These are phyloP conservation scores for Andrena camellia DNA, from an alignment of 2,888 invertebrate species.

Conservation along the genomic window DNA sequence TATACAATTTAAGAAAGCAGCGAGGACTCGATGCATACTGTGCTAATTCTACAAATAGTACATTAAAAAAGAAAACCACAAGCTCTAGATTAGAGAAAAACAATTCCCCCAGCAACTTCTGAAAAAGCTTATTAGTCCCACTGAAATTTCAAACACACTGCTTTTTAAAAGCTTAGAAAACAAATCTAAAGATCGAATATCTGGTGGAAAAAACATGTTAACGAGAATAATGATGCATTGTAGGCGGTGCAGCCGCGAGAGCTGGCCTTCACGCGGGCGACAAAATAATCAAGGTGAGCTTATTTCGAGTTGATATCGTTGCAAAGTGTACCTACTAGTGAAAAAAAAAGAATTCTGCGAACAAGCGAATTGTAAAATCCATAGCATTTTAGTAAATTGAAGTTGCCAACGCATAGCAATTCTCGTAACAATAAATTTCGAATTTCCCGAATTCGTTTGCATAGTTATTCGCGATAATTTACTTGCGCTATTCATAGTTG, in stretches of 20 bases:
- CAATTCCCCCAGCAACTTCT: too few species aligned
- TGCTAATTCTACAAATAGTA: too few species aligned
- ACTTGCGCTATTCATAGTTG: constrained; percentile 40
- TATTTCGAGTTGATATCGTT: constrained; percentile 50
- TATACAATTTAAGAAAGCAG: not conserved
- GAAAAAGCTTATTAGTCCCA: not conserved
- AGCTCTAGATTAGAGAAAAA: too few species aligned
- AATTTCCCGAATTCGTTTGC: not conserved
- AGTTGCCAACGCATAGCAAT: not conserved
- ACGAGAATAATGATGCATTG: constrained; percentile 72
- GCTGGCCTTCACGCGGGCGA: constrained; percentile 97
- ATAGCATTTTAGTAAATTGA: not conserved
- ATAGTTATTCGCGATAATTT: not conserved
- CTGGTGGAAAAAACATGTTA: constrained; percentile 22
- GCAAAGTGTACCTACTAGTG: constrained; percentile 30
- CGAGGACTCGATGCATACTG: not conserved
- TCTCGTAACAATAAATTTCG: not conserved
- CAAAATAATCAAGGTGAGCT: constrained; percentile 94
- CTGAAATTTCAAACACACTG: not conserved
- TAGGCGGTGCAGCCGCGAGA: constrained; percentile 96
- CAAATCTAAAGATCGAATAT: constrained; percentile 18
- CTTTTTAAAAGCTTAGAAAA: not conserved
- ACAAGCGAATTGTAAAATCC: constrained; percentile 16
- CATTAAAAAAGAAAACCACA: too few species aligned
- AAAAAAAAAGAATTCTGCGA: not conserved